phyloP scores from a whole-genome alignment of 2,113 vertebrate species.

The Ammodytes marinus region DNA sequence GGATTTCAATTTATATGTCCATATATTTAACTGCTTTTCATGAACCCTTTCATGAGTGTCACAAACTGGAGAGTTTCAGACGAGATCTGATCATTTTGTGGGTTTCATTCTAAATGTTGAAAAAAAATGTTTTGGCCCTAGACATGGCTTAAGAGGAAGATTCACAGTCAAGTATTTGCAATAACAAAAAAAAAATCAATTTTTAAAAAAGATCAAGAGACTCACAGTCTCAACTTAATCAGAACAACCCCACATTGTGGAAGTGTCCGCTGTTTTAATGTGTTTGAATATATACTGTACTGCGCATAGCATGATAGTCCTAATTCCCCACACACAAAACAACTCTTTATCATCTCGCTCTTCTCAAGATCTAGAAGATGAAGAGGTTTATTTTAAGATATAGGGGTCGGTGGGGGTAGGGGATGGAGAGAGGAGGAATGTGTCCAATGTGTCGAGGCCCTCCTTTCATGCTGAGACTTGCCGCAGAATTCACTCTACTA shows the following conservation, averaged over 20 bases:
- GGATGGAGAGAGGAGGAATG: slow-evolving; percentile 66
- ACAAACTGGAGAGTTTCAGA: background rate
- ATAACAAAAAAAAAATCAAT: background rate
- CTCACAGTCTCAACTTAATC: background rate
- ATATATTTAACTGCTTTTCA: background rate
- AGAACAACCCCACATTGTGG: background rate
- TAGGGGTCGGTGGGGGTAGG: background rate
- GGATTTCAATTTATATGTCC: background rate
- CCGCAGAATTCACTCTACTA: slow-evolving; percentile 47
- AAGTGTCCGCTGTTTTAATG: background rate
- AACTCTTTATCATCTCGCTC: slow-evolving; percentile 23
- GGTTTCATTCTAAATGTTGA: background rate
- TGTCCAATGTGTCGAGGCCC: slow-evolving; percentile 65
- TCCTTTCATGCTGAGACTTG: slow-evolving; percentile 72
- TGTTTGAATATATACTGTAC: background rate
- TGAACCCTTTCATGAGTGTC: background rate
- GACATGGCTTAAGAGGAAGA: background rate
- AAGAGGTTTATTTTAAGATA: slow-evolving; percentile 80
- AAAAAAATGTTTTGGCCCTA: background rate
- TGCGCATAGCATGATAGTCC: background rate
- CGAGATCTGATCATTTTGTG: background rate
- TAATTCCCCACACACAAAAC: slow-evolving; percentile 21
- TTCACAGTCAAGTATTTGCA: background rate
- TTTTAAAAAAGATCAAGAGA: background rate
- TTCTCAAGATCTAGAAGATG: slow-evolving; percentile 52